These are phyloP conservation scores for Dendronephthya gigantea DNA, from an alignment of 64 coral and sea anemone genomes.

Conservation along the genomic window DNA sequence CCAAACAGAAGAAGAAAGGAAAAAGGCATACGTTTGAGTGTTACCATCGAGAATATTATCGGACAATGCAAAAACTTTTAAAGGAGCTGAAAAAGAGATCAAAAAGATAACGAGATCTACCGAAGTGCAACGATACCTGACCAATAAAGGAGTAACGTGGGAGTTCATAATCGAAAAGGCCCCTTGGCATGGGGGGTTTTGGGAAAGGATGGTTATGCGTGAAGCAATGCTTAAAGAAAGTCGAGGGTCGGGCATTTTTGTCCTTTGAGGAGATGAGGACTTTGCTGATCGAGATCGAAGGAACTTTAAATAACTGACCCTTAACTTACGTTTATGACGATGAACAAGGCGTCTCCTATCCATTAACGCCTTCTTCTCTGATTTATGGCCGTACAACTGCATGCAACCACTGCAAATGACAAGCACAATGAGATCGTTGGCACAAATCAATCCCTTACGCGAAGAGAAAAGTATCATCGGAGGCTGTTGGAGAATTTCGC, in stretches of 20 bases:
- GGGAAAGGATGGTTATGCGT: conserved; percentile 46
- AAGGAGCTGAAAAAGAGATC: conserved; percentile 53
- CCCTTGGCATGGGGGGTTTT: conserved; percentile 37
- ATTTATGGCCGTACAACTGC: neutral
- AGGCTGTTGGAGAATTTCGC: conserved; percentile 12
- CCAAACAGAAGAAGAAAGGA: conserved; percentile 15
- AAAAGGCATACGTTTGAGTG: conserved; percentile 46
- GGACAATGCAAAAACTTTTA: conserved; percentile 64
- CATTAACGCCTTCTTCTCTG: neutral
- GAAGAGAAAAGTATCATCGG: conserved; percentile 8
- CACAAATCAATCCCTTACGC: neutral
- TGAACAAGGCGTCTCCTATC: neutral
- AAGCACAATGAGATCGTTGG: conserved; percentile 14
- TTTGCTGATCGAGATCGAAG: conserved; percentile 50
- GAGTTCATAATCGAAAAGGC: conserved; percentile 50
- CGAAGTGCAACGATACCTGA: conserved; percentile 25
- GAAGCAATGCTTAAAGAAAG: conserved; percentile 44
- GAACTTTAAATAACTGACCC: conserved; percentile 29
- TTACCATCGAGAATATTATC: conserved; percentile 42
- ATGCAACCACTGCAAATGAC: neutral
- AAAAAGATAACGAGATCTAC: conserved; percentile 6
- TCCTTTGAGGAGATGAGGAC: conserved; percentile 56
- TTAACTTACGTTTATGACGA: neutral
- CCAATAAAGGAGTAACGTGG: conserved; percentile 48
- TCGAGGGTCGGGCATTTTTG: conserved; percentile 41